Conservation (phyloP, 2,888 invertebrate species). For the Stratiomys singularior region DNA sequence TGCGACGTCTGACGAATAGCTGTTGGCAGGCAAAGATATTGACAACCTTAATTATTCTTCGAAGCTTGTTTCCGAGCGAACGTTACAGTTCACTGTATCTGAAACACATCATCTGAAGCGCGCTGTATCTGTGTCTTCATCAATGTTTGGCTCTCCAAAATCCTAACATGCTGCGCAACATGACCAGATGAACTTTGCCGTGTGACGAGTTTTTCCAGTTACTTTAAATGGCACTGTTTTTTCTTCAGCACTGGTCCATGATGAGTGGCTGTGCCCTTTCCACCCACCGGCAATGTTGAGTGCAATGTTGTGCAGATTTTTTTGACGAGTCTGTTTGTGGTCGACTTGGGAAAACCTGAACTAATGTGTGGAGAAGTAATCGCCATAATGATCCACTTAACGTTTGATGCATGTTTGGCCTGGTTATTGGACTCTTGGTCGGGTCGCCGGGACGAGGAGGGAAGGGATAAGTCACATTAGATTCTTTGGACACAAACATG, state of each 20-base stretch:
- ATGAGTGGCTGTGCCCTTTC: constrained; percentile 35
- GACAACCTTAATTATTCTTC: constrained; percentile 24
- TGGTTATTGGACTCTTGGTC: no score
- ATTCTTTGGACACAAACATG: not conserved
- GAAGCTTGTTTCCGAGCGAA: not conserved
- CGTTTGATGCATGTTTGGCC: no score
- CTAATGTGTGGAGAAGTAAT: no score
- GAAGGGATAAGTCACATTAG: no score
- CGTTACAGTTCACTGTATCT: constrained; percentile 2
- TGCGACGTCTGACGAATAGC: not conserved
- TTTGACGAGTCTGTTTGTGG: not conserved
- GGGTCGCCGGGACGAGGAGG: no score
- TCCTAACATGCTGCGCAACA: constrained; percentile 39
- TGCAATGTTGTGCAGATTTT: constrained; percentile 18
- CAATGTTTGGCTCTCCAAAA: constrained; percentile 25
- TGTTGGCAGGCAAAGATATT: constrained; percentile 15
- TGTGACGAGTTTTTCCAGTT: constrained; percentile 40
- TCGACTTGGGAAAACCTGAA: no score
- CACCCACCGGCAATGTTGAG: constrained; percentile 5
- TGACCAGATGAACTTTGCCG: constrained; percentile 42
- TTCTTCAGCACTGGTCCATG: not conserved
- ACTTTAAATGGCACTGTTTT: constrained; percentile 30
- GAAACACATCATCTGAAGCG: not conserved
- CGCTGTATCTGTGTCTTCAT: not conserved
- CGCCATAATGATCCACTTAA: no score